phyloP scores from a whole-genome alignment of 2,113 vertebrate species.

The Bostrychus sinensis region DNA sequence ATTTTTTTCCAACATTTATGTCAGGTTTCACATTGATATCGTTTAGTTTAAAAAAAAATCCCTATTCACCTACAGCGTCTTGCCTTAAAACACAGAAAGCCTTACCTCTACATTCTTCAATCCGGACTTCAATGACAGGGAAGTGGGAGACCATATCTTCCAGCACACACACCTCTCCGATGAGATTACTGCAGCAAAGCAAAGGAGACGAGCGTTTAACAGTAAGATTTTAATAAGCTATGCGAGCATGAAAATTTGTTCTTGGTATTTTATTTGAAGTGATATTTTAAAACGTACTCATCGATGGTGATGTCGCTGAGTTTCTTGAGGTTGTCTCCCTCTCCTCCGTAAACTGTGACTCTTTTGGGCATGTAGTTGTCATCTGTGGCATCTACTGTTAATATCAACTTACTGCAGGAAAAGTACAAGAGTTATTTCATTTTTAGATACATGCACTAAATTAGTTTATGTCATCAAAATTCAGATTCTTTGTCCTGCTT shows the following conservation, averaged over 20 bases:
- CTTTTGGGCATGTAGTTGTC: conserved; percentile 98
- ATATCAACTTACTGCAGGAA: conserved; percentile 85
- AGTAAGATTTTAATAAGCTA: not conserved
- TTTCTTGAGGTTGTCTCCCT: conserved; percentile 93
- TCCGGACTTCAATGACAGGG: conserved; percentile 92
- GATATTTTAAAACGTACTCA: conserved; percentile 81
- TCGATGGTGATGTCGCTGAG: conserved; percentile 91
- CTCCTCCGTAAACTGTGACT: conserved; percentile 89
- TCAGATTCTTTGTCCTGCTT: too few relatives aligned
- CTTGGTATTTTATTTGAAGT: not conserved
- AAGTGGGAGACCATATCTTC: conserved; percentile 94
- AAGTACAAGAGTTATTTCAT: not conserved
- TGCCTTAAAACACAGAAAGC: not conserved
- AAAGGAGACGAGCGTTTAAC: not conserved
- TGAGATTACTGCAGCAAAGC: conserved; percentile 83
- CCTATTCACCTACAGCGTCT: not conserved
- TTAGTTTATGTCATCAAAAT: too few relatives aligned
- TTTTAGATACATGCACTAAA: too few relatives aligned
- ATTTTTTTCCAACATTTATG: too few relatives aligned
- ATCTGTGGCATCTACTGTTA: conserved; percentile 94
- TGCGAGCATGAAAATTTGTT: too few relatives aligned
- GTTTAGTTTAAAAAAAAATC: too few relatives aligned
- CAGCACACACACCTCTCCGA: conserved; percentile 94
- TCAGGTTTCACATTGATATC: too few relatives aligned
- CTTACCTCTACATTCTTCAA: conserved; percentile 94